These are phyloP conservation scores for Conops quadrifasciatus DNA, from an alignment of 2,888 invertebrate genomes.

Conservation along the genomic window DNA sequence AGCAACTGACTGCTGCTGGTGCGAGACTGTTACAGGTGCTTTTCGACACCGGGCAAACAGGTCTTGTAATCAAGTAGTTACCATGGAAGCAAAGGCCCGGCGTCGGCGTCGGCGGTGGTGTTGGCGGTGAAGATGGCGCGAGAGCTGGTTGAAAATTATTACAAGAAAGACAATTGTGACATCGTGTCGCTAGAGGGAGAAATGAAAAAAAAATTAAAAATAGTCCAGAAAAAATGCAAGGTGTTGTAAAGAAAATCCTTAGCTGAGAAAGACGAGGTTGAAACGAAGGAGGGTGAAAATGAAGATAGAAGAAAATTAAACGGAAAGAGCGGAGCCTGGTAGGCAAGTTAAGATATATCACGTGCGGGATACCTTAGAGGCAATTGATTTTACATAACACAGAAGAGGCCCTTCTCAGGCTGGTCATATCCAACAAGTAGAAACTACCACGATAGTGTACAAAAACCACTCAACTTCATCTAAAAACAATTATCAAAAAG, in stretches of 20 bases:
- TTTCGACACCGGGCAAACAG: slow-evolving; percentile 9
- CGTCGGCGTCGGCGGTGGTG: too few species aligned
- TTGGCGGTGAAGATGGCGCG: neutral
- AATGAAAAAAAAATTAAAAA: neutral
- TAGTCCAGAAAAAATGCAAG: slow-evolving; percentile 15
- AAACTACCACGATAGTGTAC: too few species aligned
- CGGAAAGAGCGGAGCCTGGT: too few species aligned
- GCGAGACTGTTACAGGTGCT: slow-evolving; percentile 30
- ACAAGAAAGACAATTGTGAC: slow-evolving; percentile 38
- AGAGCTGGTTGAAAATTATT: slow-evolving; percentile 21
- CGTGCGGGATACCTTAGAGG: neutral
- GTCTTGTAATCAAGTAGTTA: slow-evolving; percentile 40
- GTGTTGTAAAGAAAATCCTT: slow-evolving; percentile 8
- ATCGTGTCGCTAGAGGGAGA: slow-evolving; percentile 10
- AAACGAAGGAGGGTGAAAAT: neutral
- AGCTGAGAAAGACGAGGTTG: too few species aligned
- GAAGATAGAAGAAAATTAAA: too few species aligned
- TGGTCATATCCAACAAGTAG: too few species aligned
- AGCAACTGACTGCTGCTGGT: neutral
- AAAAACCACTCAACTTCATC: too few species aligned
- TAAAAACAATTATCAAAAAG: too few species aligned
- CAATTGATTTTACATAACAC: neutral
- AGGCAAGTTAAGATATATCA: neutral
- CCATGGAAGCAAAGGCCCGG: neutral
- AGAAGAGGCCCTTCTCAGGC: too few species aligned